Percentiles rank a stretch among this genome's conserved stretches.
These are phyloP conservation scores for Macroramphosus scolopax DNA, from an alignment of 2,797 vertebrate genomes.

Conservation along the genomic window DNA sequence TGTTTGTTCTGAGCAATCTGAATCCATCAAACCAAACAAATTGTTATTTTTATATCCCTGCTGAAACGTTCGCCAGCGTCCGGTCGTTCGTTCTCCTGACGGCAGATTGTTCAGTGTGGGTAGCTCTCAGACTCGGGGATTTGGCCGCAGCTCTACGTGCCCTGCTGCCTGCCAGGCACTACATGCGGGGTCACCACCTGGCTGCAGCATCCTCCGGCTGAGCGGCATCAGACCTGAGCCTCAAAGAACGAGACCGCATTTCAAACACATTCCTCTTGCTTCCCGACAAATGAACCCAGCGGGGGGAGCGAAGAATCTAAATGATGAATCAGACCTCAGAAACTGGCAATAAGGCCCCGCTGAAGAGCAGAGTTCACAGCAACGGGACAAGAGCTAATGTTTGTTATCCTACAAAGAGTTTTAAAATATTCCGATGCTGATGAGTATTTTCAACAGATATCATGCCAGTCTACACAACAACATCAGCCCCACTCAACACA, in stretches of 20 bases:
- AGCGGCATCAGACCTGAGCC: conserved; percentile 27
- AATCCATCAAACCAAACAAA: too few relatives aligned
- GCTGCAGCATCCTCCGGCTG: conserved; percentile 49
- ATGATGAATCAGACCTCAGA: conserved; percentile 9
- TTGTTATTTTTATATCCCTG: not conserved
- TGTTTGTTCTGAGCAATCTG: too few relatives aligned
- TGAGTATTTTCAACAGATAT: too few relatives aligned
- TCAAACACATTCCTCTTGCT: conserved; percentile 8
- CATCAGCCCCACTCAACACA: too few relatives aligned
- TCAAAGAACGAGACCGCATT: conserved; percentile 9
- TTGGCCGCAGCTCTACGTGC: conserved; percentile 45
- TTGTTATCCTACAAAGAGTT: too few relatives aligned
- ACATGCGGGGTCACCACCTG: conserved; percentile 76
- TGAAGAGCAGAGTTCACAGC: too few relatives aligned
- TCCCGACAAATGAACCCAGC: conserved; percentile 11
- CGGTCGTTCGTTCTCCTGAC: conserved; percentile 19
- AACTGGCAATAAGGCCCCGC: too few relatives aligned
- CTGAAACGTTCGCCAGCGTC: conserved; percentile 18
- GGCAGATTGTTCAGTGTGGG: conserved; percentile 45
- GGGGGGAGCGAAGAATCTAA: conserved; percentile 3
- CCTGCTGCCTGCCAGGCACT: conserved; percentile 58
- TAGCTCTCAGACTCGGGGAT: conserved; percentile 49
- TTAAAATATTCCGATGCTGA: too few relatives aligned
- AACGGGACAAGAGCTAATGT: too few relatives aligned
- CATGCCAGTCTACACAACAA: too few relatives aligned